Evolutionary conservation across 2,113 vertebrate genomes (phyloP).

Genomic region (Brachionichthys hirsutus): DNA sequence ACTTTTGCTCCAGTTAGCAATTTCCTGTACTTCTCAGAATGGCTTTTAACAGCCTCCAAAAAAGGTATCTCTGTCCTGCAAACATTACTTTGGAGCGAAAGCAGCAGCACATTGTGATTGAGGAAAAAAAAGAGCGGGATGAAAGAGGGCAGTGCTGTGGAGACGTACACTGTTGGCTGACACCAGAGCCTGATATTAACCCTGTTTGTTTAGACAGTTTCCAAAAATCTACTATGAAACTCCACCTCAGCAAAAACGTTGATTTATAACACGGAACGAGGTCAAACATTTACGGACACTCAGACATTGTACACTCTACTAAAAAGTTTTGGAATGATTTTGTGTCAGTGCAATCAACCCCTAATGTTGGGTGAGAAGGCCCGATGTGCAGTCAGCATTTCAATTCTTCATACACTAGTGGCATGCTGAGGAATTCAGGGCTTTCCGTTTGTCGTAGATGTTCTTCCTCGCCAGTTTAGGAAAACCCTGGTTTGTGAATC

Average conservation of each 20-base stretch:
- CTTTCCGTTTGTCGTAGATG: background rate
- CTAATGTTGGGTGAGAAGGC: background rate
- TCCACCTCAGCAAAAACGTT: too few relatives aligned
- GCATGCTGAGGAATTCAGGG: background rate
- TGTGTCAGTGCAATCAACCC: too few relatives aligned
- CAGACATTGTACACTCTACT: background rate
- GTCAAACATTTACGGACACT: background rate
- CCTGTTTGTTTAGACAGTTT: background rate
- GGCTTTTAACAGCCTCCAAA: conserved; percentile 46
- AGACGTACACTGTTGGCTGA: conserved; percentile 10
- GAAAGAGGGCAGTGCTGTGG: background rate
- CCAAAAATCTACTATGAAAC: background rate
- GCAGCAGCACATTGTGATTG: conserved; percentile 12
- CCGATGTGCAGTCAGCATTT: background rate
- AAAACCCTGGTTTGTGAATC: background rate
- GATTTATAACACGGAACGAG: too few relatives aligned
- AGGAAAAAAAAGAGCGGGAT: conserved; percentile 15
- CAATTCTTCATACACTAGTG: background rate
- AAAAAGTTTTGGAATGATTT: background rate
- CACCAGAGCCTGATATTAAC: background rate
- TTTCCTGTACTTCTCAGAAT: conserved; percentile 45
- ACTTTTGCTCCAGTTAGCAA: conserved; percentile 34
- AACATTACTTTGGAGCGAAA: conserved; percentile 47
- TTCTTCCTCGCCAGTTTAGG: background rate
- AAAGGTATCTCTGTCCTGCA: conserved; percentile 42